phyloP scores from a whole-genome alignment of 37 sponge, comb jelly and placozoan species.

The Ephydatia muelleri region DNA sequence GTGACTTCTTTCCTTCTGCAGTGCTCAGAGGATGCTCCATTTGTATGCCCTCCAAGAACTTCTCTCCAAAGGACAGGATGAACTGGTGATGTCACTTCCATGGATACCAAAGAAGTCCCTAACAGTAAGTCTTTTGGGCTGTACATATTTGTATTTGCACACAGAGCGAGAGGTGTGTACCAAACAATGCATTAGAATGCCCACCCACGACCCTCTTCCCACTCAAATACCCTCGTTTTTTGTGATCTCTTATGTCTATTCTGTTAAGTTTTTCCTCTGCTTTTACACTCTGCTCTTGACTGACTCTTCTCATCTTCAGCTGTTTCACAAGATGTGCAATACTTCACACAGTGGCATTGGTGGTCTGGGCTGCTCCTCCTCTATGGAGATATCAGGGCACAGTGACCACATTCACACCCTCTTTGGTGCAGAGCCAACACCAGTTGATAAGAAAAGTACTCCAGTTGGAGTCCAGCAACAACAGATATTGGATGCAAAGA shows the following conservation, averaged over 20 bases:
- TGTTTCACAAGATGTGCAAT: slow-evolving; percentile 19
- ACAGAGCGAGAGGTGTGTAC: not conserved
- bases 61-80: not conserved
- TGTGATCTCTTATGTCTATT: too few species aligned
- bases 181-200: too few species aligned
- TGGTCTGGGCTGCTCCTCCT: not conserved
- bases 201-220: too few species aligned
- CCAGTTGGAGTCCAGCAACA: not conserved
- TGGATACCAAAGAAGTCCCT: slow-evolving; percentile 33
- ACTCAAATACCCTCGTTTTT: too few species aligned
- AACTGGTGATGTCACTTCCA: slow-evolving; percentile 13
- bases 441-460: not conserved
- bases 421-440: not conserved
- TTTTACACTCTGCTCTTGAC: not conserved
- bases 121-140: slow-evolving; percentile 1
- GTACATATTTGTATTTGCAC: not conserved
- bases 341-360: not conserved
- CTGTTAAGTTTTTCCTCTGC: too few species aligned
- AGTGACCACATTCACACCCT: not conserved
- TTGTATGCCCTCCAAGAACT: slow-evolving; percentile 26
- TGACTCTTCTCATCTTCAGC: not conserved
- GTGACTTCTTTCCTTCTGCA: not conserved
- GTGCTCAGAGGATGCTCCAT: slow-evolving; percentile 52
- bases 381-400: not conserved
- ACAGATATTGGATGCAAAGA: not conserved